Evolutionary conservation across 1,140 invertebrate species (phyloP).

Genomic region (Papilio xuthus): DNA sequence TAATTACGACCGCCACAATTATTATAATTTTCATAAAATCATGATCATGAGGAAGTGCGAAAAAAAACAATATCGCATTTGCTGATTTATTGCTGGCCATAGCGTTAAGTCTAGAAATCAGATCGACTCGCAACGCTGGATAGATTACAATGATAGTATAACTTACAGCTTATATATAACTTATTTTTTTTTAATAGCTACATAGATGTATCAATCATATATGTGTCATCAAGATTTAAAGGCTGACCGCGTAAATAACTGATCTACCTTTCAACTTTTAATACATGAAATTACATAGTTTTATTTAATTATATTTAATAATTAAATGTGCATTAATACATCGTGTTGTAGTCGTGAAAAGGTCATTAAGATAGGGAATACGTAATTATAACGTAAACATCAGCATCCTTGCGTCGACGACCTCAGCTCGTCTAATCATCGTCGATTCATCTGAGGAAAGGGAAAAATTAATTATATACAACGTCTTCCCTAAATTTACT

Average conservation of each 20-base stretch:
- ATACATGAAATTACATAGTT: neutral
- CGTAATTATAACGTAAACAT: conserved; percentile 76
- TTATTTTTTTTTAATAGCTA: too few species aligned
- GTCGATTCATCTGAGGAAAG: conserved; percentile 77
- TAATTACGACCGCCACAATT: conserved; percentile 76
- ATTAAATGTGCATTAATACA: conserved; percentile 44
- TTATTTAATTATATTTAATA: conserved; percentile 36
- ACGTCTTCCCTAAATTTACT: conserved; percentile 68
- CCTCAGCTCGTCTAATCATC: conserved; percentile 68
- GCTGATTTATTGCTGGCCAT: conserved; percentile 68
- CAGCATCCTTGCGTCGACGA: conserved; percentile 67
- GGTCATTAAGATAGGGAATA: conserved; percentile 65
- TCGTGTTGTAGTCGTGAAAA: conserved; percentile 59
- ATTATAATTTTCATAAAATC: conserved; percentile 81
- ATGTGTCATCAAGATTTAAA: neutral
- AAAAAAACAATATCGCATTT: conserved; percentile 73
- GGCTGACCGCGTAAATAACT: neutral
- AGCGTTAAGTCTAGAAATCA: conserved; percentile 32
- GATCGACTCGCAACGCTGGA: neutral
- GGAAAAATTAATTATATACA: conserved; percentile 77
- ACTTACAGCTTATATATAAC: neutral
- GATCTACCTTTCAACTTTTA: neutral
- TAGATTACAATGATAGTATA: neutral
- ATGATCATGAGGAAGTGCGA: conserved; percentile 76
- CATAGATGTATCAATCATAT: too few species aligned